Evolutionary conservation across 1,140 invertebrate genomes (phyloP).

Genomic region (Drosophila repletoides): DNA sequence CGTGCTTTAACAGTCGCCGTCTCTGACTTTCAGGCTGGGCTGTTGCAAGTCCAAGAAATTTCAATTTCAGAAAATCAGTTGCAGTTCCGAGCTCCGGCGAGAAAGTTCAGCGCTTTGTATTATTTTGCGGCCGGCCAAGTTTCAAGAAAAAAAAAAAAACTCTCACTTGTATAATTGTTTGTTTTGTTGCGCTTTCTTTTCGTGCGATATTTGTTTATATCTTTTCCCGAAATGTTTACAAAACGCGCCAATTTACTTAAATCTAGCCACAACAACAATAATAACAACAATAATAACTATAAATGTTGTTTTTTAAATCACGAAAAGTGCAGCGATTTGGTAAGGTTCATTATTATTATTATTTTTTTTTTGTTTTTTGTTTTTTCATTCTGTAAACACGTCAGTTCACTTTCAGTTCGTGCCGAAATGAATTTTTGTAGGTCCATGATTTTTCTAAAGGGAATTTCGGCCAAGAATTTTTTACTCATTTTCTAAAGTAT

Average conservation of each 20-base stretch:
- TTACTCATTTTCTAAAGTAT: too few relatives aligned
- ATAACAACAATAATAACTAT: slow-evolving; percentile 48
- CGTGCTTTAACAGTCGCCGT: too few relatives aligned
- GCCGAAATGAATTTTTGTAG: too few relatives aligned
- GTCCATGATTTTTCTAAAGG: too few relatives aligned
- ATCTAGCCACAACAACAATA: slow-evolving; percentile 40
- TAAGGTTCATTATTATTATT: slow-evolving; percentile 52
- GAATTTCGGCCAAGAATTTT: too few relatives aligned
- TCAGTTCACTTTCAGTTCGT: slow-evolving; percentile 6
- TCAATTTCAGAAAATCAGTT: too few relatives aligned
- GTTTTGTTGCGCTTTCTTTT: slow-evolving; percentile 60
- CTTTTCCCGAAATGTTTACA: slow-evolving; percentile 64
- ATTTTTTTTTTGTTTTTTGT: too few relatives aligned
- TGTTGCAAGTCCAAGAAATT: slow-evolving; percentile 52
- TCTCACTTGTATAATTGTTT: slow-evolving; percentile 69
- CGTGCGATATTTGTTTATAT: slow-evolving; percentile 41
- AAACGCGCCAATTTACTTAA: slow-evolving; percentile 70
- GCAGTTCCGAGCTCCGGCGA: slow-evolving; percentile 70
- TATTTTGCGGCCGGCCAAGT: slow-evolving; percentile 11
- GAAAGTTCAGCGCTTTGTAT: slow-evolving; percentile 60
- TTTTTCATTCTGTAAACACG: slow-evolving; percentile 6
- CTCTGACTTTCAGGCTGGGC: too few relatives aligned
- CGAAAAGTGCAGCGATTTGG: slow-evolving; percentile 63
- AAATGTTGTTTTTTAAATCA: slow-evolving; percentile 45
- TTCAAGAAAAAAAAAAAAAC: slow-evolving; percentile 35